Evolutionary conservation across 2,888 invertebrate genomes (phyloP).

Genomic region (Zygothrica quintamaculata): DNA sequence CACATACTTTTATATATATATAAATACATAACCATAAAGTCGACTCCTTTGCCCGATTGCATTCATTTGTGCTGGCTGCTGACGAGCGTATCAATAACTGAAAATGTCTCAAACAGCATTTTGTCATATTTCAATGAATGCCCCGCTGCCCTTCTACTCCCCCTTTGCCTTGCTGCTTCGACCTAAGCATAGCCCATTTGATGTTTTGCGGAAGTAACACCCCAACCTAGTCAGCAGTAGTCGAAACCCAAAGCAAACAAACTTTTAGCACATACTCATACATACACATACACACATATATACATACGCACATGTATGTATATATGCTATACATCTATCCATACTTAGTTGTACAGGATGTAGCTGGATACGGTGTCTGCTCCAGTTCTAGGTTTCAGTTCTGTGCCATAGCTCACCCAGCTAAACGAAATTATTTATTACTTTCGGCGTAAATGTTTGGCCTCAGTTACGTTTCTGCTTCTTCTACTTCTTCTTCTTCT

Average conservation of each 20-base stretch:
- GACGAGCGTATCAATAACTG: constrained; percentile 81
- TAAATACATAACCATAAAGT: constrained; percentile 53
- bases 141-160: constrained; percentile 5
- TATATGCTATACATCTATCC: no score
- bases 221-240: constrained; percentile 29
- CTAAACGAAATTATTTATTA: constrained; percentile 81
- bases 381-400: constrained; percentile 52
- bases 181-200: constrained; percentile 43
- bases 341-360: no score
- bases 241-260: constrained; percentile 66
- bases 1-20: constrained; percentile 1
- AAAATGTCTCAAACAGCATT: constrained; percentile 82
- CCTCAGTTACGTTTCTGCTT: background rate
- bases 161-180: background rate
- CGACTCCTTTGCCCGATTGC: constrained; percentile 53
- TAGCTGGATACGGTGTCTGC: constrained; percentile 32
- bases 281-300: constrained; percentile 42
- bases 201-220: constrained; percentile 76
- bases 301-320: no score
- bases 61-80: constrained; percentile 65
- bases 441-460: constrained; percentile 64
- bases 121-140: constrained; percentile 79
- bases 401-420: constrained; percentile 45
- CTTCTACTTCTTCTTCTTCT: background rate
- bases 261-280: constrained; percentile 73